Evolutionary conservation across 2,797 vertebrate genomes (phyloP), one percentile per base, ranked within the genome.

Genomic region (Falco biarmicus): DNA sequence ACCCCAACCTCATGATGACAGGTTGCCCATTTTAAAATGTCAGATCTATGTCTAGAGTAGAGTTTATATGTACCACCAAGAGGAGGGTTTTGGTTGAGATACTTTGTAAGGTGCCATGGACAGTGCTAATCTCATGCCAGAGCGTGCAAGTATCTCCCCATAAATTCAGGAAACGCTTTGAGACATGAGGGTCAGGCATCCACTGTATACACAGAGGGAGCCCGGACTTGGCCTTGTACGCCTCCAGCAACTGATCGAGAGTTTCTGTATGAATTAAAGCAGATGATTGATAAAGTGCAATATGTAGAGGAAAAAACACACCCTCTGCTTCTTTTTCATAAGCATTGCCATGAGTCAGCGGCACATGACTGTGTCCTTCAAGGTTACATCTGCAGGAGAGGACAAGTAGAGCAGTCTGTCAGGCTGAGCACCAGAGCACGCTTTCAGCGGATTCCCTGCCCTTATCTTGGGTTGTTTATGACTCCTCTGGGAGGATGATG

Each of bases 401-500:
- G 87, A 95, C 91, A 37, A 92, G 91, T 78, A 93, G 95, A 92
- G 73, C 86, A 78, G 69, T 47, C 70, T 90, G 92, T 86, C 6
- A 34, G 87, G 85, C 83, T 80, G 79, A 90, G 88, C 13, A 17
- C 5, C 3, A 96, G 97, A 94, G 79, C 81, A 91, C 61, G 4
- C 73, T 71, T 95, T 96, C 97, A 95, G 97, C 96, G 94, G 59
- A 94, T 95, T 97, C 94, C 65, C 84, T 94, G 93, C 92, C 84
- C 85, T 96, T 97, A 97, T 97, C 97, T 96, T 1, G n/a, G 68
- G 56, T 86, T 95, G 87, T 96, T 97, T 97, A 95, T 88, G 92
- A 60, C 81, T 97, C 95, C 93, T 85, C 60, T 74, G 95, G 94
- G 97, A 97, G 82, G 71, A 90, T 69, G 79, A 79, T 96, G 94